A percentile compares a stretch with the other conserved stretches of the same genome.
Evolutionary conservation across 2,797 vertebrate genomes (phyloP).

Genomic region (Myotis daubentonii): DNA sequence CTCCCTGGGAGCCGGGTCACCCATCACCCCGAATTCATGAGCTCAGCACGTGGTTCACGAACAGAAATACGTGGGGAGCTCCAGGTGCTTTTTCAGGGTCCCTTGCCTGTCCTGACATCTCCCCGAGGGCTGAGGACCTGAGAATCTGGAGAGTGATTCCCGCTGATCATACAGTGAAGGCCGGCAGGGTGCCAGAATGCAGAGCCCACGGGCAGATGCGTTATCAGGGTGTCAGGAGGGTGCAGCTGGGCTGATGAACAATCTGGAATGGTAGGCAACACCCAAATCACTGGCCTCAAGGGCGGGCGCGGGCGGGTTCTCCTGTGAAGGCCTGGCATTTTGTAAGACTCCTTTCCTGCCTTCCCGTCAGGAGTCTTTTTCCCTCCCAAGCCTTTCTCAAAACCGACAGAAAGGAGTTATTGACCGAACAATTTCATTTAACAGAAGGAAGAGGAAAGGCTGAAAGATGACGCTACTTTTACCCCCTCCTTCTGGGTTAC

Average conservation of each 20-base stretch:
- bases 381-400: neutral
- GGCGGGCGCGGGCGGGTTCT: neutral
- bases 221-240: too few relatives aligned
- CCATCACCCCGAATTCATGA: neutral
- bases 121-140: neutral
- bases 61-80: neutral
- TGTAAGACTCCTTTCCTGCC: neutral
- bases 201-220: neutral
- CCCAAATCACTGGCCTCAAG: too few relatives aligned
- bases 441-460: neutral
- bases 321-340: too few relatives aligned
- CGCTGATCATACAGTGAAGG: neutral
- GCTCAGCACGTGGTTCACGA: neutral
- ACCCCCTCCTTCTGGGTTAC: neutral
- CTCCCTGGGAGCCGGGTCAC: too few relatives aligned
- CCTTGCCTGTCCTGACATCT: neutral
- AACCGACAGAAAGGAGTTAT: neutral
- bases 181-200: neutral
- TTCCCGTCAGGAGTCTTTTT: neutral
- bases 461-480: neutral
- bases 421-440: neutral
- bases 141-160: neutral
- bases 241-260: neutral
- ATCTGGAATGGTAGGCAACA: rapidly evolving
- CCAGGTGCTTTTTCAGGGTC: neutral